Percentiles rank a stretch among this genome's conserved stretches.
Evolutionary conservation across 2,113 vertebrate genomes (phyloP).

Genomic region (Amphilophus citrinellus): DNA sequence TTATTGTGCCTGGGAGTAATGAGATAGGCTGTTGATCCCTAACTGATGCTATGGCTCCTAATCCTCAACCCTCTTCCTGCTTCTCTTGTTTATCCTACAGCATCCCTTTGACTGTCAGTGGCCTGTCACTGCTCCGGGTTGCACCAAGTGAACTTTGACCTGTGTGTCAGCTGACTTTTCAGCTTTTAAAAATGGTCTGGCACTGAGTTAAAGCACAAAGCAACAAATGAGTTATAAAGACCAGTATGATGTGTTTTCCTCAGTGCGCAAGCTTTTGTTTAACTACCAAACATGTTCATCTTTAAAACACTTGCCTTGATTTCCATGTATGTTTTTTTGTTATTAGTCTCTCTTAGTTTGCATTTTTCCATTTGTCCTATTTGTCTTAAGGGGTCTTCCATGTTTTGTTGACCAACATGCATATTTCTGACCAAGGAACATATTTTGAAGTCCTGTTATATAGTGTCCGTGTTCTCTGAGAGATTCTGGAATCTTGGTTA

Average conservation of each 20-base stretch:
- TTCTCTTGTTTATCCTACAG: slow-evolving; percentile 77
- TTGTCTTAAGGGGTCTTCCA: not conserved
- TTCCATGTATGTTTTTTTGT: not conserved
- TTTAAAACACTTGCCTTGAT: slow-evolving; percentile 7
- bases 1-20: slow-evolving; percentile 75
- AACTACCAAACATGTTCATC: slow-evolving; percentile 2
- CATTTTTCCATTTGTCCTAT: not conserved
- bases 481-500: not conserved
- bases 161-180: slow-evolving; percentile 50
- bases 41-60: slow-evolving; percentile 75
- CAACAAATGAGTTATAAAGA: slow-evolving; percentile 27
- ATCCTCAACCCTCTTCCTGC: slow-evolving; percentile 72
- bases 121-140: slow-evolving; percentile 54
- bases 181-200: slow-evolving; percentile 28
- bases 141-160: slow-evolving; percentile 45
- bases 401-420: not conserved
- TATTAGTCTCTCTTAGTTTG: not conserved
- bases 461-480: not conserved
- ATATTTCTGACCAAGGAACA: not conserved
- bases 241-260: slow-evolving; percentile 12
- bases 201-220: slow-evolving; percentile 14
- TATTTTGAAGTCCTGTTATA: not conserved
- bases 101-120: slow-evolving; percentile 59
- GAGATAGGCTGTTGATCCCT: slow-evolving; percentile 78
- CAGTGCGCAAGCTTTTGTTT: slow-evolving; percentile 6